Base-by-base conservation (phyloP, 2,797 vertebrate genomes). In the Channallabes apus region DNA sequence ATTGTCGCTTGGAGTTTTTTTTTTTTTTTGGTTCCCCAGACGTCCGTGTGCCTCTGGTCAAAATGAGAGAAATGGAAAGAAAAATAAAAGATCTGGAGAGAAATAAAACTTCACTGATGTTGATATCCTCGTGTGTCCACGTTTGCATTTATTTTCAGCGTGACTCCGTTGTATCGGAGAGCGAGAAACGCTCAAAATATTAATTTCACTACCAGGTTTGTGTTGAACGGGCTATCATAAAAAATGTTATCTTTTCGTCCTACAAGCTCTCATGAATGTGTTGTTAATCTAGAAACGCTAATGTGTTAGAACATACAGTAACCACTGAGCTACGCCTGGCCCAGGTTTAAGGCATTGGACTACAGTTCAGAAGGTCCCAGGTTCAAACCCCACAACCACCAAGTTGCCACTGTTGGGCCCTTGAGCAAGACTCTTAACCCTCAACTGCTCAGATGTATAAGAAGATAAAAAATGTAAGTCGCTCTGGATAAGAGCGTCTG, bases 101-200 rank as follows among this genome's bases (percentile, higher is more conserved):
- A 90, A 95, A 96, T 95, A 95, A 95, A 91, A 95, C 93, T 92
- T 95, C 93, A 95, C 94, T 92, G 93, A 95, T 95, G 93, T 94
- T 95, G 92, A 91, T 88, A 92, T 90, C 89, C 89, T 89, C 89
- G 20, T 86, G 64, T 82, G 92, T 80, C 86, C 88, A 68, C 20
- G 58, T 54, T 12, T 29, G 7, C 41, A 62, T 73, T 68, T 67
- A 65, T 73, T 76, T 32, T 76, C 4, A 9, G 3, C 17, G 27
- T 4, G 73, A 20, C 17, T 1, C n/a, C n/a, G 8, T 22, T 27
- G 3, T 51, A 58, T 56, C 20, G 6, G 7, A 58, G 9, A 11
- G 4, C 8, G 3, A 22, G 27, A n/a, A 56, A 56, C 6, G 27
- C 46, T 54, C 8, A 3, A 3, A 72, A 14, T 14, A 22, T 1